These are phyloP conservation scores for Iselma pallidipennis DNA, from an alignment of 2,888 invertebrate species.

Conservation along the genomic window DNA sequence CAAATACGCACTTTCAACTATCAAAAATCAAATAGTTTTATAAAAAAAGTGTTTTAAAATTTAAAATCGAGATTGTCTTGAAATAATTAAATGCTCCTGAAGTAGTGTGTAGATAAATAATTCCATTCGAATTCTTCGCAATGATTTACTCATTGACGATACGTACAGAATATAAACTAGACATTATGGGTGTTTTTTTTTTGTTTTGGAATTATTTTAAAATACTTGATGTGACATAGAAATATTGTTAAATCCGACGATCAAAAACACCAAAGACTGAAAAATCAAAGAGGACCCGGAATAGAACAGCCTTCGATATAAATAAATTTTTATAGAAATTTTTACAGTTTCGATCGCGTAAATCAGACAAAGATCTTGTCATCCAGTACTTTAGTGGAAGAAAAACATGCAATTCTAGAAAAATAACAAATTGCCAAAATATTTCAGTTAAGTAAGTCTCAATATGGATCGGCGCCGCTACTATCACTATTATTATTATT, in stretches of 20 bases:
- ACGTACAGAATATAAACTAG: constrained; percentile 19
- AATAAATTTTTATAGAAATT: not conserved
- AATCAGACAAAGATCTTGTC: not conserved
- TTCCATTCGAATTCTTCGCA: constrained; percentile 13
- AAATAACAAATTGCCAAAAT: not conserved
- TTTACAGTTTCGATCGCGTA: not conserved
- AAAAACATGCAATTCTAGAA: too few species aligned
- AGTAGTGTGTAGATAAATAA: not conserved
- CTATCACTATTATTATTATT: not conserved
- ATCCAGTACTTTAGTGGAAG: too few species aligned
- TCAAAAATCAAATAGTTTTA: not conserved
- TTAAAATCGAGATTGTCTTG: not conserved
- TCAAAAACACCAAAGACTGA: not conserved
- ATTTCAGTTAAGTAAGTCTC: not conserved
- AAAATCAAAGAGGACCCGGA: not conserved
- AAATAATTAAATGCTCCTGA: constrained; percentile 7
- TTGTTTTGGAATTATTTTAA: not conserved
- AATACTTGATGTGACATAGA: not conserved
- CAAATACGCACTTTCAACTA: too few species aligned
- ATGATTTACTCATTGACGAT: constrained; percentile 15
- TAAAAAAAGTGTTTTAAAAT: too few species aligned
- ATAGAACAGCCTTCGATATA: not conserved
- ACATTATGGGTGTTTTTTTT: constrained; percentile 18
- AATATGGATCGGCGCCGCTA: too few species aligned
- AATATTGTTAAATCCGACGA: not conserved